These are phyloP conservation scores for Andrena haemorrhoa DNA, from an alignment of 2,888 invertebrate genomes.

Conservation along the genomic window DNA sequence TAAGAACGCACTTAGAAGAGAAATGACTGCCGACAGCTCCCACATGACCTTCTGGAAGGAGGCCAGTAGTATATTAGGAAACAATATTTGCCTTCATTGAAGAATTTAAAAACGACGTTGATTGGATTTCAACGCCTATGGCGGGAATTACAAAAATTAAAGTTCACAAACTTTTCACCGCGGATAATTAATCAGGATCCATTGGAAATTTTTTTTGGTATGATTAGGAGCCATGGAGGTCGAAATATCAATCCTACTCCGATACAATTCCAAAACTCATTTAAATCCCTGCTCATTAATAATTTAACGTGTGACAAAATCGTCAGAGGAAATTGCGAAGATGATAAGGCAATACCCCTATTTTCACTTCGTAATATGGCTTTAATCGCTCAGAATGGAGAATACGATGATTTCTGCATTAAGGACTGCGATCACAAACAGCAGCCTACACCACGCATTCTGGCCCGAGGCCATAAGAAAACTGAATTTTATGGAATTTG, in stretches of 20 bases:
- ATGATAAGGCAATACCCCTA: not conserved
- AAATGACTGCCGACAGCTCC: too few species aligned
- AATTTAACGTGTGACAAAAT: not conserved
- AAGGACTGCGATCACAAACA: not conserved
- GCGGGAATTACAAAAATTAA: not conserved
- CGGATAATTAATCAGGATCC: not conserved
- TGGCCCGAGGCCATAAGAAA: slow-evolving; percentile 4
- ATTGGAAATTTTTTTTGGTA: not conserved
- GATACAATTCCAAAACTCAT: not conserved
- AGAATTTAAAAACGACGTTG: not conserved
- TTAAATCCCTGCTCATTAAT: not conserved
- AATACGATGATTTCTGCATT: too few species aligned
- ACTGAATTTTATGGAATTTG: not conserved
- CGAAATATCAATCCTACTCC: not conserved
- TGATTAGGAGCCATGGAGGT: not conserved
- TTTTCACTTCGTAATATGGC: not conserved
- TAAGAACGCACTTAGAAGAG: too few species aligned
- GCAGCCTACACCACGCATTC: slow-evolving; percentile 1
- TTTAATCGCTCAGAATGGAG: too few species aligned
- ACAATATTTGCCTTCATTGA: not conserved
- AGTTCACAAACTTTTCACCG: not conserved
- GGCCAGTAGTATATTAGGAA: too few species aligned
- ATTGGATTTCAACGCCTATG: not conserved
- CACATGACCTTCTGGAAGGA: too few species aligned
- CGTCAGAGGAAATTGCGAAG: not conserved